phyloP scores from a whole-genome alignment of 2,797 vertebrate species.

The Lacerta agilis region DNA sequence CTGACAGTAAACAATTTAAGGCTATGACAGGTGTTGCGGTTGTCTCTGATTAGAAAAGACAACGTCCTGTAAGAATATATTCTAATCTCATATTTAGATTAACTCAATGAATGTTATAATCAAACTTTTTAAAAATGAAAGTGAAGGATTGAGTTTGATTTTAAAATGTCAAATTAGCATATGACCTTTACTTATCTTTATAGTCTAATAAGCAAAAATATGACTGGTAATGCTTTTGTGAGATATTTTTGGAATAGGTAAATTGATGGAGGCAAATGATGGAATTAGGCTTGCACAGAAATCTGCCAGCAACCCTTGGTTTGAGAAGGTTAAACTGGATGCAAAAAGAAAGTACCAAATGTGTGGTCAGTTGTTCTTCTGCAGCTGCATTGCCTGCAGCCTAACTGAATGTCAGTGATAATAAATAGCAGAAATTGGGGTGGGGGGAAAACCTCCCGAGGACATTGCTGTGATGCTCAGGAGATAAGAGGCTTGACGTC shows the following conservation, averaged over 20 bases:
- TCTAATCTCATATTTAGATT: conserved; percentile 40
- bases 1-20: neutral
- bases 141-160: conserved; percentile 70
- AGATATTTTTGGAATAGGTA: conserved; percentile 58
- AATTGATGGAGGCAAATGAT: conserved; percentile 23
- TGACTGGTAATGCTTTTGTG: conserved; percentile 43
- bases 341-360: neutral
- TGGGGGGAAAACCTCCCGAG: neutral
- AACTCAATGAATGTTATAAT: conserved; percentile 64
- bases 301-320: conserved; percentile 26
- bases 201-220: conserved; percentile 66
- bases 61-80: conserved; percentile 10
- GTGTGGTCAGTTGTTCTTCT: neutral
- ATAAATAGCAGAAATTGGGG: neutral
- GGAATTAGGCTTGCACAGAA: conserved; percentile 44
- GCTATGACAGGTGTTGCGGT: neutral
- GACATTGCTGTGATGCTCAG: neutral
- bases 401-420: neutral
- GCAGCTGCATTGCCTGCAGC: neutral
- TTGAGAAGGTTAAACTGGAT: conserved; percentile 24
- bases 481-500: neutral
- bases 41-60: conserved; percentile 8
- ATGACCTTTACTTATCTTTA: conserved; percentile 77
- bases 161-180: conserved; percentile 79
- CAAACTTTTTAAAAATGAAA: conserved; percentile 62